phyloP scores from a whole-genome alignment of 2,113 vertebrate genomes.

The Perognathus longimembris region DNA sequence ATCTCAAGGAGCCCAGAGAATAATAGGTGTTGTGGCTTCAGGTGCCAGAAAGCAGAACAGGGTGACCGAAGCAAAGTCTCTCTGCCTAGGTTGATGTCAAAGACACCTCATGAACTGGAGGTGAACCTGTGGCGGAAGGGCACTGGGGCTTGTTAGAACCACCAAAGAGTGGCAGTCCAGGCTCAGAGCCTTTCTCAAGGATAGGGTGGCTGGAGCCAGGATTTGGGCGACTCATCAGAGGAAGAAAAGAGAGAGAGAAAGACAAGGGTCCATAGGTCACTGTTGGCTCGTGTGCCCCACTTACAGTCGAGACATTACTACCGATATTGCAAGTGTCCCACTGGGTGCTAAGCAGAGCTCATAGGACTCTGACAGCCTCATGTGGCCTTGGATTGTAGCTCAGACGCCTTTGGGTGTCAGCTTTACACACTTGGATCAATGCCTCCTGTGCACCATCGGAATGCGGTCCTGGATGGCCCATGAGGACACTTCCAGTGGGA shows the following conservation, averaged over 20 bases:
- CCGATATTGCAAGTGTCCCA: too few species aligned
- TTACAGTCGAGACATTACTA: neutral
- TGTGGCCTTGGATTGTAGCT: neutral
- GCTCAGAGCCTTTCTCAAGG: neutral
- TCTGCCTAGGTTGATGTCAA: neutral
- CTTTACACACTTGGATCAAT: neutral
- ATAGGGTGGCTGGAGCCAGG: neutral
- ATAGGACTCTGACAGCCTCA: neutral
- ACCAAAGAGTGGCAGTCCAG: rapidly evolving
- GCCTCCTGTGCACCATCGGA: neutral
- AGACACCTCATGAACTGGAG: neutral
- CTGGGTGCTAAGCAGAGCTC: neutral
- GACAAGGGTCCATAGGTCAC: neutral
- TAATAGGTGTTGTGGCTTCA: neutral
- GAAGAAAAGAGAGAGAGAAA: neutral
- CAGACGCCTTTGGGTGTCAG: neutral
- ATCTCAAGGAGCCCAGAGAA: neutral
- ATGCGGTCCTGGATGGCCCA: neutral
- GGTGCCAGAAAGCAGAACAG: neutral
- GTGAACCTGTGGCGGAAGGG: neutral
- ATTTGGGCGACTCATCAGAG: neutral
- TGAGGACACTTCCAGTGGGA: neutral
- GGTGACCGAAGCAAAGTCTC: neutral
- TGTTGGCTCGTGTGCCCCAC: rapidly evolving
- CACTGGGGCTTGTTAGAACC: too few species aligned